Evolutionary conservation across 2,888 invertebrate species (phyloP).

Genomic region (Thymelicus sylvestris): DNA sequence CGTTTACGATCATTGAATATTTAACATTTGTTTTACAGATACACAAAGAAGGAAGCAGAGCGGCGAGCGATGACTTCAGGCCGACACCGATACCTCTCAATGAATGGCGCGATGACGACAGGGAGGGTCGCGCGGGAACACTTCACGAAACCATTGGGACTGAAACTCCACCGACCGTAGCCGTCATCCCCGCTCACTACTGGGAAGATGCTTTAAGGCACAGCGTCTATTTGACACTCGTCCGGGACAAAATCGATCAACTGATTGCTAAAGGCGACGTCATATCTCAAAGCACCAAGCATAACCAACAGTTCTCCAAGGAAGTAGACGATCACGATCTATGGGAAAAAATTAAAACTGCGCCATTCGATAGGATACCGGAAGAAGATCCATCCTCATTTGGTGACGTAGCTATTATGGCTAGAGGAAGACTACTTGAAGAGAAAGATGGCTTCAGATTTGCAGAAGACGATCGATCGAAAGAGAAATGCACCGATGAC

Average conservation of each 20-base stretch:
- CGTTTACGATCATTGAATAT: slow-evolving; percentile 39
- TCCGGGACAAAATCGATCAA: slow-evolving; percentile 82
- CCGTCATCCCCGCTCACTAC: slow-evolving; percentile 71
- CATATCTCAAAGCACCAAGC: slow-evolving; percentile 56
- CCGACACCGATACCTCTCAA: slow-evolving; percentile 75
- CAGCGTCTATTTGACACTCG: slow-evolving; percentile 87
- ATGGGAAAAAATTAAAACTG: slow-evolving; percentile 78
- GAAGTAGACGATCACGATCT: slow-evolving; percentile 75
- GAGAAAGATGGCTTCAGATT: slow-evolving; percentile 82
- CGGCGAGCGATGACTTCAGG: slow-evolving; percentile 64
- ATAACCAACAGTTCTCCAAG: slow-evolving; percentile 55
- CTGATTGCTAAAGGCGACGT: slow-evolving; percentile 70
- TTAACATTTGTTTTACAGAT: slow-evolving; percentile 60
- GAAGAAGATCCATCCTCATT: slow-evolving; percentile 79
- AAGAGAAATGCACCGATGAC: slow-evolving; percentile 67
- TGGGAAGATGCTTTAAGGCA: slow-evolving; percentile 89
- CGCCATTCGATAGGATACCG: slow-evolving; percentile 70
- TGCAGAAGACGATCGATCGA: slow-evolving; percentile 72
- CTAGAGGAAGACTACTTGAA: slow-evolving; percentile 86
- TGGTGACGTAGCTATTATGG: slow-evolving; percentile 87
- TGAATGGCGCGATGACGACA: slow-evolving; percentile 62
- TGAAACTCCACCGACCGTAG: slow-evolving; percentile 51
- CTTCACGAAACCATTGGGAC: slow-evolving; percentile 60
- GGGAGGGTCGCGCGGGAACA: slow-evolving; percentile 54
- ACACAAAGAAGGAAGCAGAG: slow-evolving; percentile 58